phyloP scores from a whole-genome alignment of 2,888 invertebrate species.

The Petrolisthes manimaculis region DNA sequence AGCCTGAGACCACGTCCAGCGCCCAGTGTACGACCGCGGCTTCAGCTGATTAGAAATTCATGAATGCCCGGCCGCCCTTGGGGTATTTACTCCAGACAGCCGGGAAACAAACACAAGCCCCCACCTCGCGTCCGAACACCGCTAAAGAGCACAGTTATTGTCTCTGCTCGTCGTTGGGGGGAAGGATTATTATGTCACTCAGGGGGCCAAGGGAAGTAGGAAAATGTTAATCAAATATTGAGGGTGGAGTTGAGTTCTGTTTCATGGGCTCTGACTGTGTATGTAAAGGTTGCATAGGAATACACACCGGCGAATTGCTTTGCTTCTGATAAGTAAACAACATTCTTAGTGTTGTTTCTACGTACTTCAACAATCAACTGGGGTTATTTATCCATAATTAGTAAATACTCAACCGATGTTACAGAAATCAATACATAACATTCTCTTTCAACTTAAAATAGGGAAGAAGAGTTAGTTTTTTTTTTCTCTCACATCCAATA shows the following conservation, averaged over 20 bases:
- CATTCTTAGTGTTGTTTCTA: too few species aligned
- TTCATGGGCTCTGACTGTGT: background rate
- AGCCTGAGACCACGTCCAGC: background rate
- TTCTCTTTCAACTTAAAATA: too few species aligned
- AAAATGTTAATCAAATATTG: conserved; percentile 16
- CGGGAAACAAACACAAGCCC: conserved; percentile 46
- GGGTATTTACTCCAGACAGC: conserved; percentile 50
- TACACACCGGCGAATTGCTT: too few species aligned
- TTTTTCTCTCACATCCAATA: too few species aligned
- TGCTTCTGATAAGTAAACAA: too few species aligned
- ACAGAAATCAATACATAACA: too few species aligned
- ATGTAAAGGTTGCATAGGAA: too few species aligned
- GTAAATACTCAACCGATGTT: too few species aligned
- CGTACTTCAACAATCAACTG: too few species aligned
- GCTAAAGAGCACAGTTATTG: conserved; percentile 8
- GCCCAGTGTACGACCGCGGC: conserved; percentile 6
- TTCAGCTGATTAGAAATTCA: conserved; percentile 49
- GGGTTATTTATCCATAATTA: too few species aligned
- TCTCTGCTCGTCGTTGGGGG: background rate
- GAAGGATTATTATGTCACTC: background rate
- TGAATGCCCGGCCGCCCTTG: conserved; percentile 35
- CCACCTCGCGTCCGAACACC: conserved; percentile 44
- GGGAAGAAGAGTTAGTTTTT: too few species aligned
- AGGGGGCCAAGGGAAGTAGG: background rate
- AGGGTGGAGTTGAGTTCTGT: background rate